phyloP scores from a whole-genome alignment of 1,140 invertebrate species.

The Bombus fervidus region DNA sequence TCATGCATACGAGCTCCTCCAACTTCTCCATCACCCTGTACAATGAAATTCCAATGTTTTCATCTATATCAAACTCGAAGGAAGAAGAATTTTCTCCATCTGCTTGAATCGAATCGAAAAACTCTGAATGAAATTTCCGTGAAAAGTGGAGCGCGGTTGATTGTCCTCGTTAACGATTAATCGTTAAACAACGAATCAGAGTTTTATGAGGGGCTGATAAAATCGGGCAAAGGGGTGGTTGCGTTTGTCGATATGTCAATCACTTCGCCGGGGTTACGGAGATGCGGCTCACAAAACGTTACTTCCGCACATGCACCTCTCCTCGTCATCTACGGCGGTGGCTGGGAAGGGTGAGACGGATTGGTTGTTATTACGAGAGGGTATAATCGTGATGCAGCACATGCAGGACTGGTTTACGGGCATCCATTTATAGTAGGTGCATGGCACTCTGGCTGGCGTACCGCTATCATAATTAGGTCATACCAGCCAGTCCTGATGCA shows the following conservation, averaged over 20 bases:
- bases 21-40: not conserved
- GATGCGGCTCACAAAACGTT: slow-evolving; percentile 31
- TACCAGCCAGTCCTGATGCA: slow-evolving; percentile 50
- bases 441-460: slow-evolving; percentile 52
- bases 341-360: slow-evolving; percentile 42
- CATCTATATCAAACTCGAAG: not conserved
- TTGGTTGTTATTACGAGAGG: slow-evolving; percentile 62
- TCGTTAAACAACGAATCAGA: slow-evolving; percentile 7
- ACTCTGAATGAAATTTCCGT: not conserved
- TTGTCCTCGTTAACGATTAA: slow-evolving; percentile 14
- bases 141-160: not conserved
- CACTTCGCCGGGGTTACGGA: slow-evolving; percentile 24
- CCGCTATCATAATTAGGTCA: slow-evolving; percentile 73
- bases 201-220: slow-evolving; percentile 34
- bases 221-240: slow-evolving; percentile 23
- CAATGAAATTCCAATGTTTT: not conserved
- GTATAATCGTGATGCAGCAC: slow-evolving; percentile 54
- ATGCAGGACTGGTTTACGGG: slow-evolving; percentile 60
- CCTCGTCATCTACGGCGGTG: slow-evolving; percentile 11
- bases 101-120: too few relatives aligned
- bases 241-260: slow-evolving; percentile 63
- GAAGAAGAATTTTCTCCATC: not conserved
- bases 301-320: slow-evolving; percentile 16
- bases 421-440: slow-evolving; percentile 63
- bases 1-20: not conserved